Evolutionary conservation across 1,140 invertebrate genomes (phyloP), one percentile per base, ranked within the genome.

Genomic region (Sycophaga agraensis): DNA sequence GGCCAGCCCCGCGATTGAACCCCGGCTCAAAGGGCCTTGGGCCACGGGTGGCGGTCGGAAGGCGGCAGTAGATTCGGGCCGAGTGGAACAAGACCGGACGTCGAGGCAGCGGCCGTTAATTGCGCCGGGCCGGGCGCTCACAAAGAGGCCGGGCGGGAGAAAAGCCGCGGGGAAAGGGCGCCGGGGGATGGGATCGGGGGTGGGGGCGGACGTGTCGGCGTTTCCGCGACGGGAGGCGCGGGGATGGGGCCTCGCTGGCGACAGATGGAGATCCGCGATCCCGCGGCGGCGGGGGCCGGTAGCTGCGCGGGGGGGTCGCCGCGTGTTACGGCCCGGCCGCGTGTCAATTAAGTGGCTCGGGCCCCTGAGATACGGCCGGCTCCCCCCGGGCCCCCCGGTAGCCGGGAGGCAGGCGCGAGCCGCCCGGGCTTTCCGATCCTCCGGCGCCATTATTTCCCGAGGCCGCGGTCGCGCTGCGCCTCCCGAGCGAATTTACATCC

Each of bases 311-410:
- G 76, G 78, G 72, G 78, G 77, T 78, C 78, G 77, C 73, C 66
- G 71, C 74, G 75, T 77, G 76, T 80, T 78, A 79, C 72, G 76
- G 76, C 48, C 70, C 70, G 71, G 77, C 73, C 74, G 76, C 74
- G 77, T 79, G 78, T 80, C 77, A 79, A 80, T 80, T 80, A 80
- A 80, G 77, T 75, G 74, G 71, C 78, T 77, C 67, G 67, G 70
- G 71, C 66, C 68, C 69, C 68, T 77, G 75, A 80, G 78, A 79
- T 80, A 79, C 77, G 74, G 74, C 65, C 74, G 72, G 74, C 75
- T 21, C 3, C 40, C 28, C 21, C 26, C 17, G 3, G 1, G 2
- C 24, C 6, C 51, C 8, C 1, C n/a, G 22, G 49, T 7, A 24
- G 2, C 35, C 17, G 31, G 14, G 6, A 48, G 6, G 24, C 14